Evolutionary conservation across 2,797 vertebrate genomes (phyloP).

Genomic region (Poeciliopsis turneri): DNA sequence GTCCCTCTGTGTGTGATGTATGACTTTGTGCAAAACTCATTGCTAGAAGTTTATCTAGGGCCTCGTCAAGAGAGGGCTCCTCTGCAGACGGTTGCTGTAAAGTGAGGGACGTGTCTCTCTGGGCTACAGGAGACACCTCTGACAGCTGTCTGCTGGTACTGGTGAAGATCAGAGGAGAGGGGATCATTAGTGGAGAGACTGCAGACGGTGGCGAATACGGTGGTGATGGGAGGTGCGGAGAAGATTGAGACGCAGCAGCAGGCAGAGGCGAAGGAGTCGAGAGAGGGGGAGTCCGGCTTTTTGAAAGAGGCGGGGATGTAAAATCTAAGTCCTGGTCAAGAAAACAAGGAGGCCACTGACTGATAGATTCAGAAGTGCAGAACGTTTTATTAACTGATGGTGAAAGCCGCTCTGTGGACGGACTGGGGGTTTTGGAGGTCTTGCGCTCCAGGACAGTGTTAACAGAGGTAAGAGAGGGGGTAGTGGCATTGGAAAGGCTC

Average conservation of each 20-base stretch:
- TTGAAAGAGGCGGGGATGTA: conserved; percentile 34
- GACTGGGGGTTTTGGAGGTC: conserved; percentile 65
- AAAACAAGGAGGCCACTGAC: conserved; percentile 35
- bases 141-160: conserved; percentile 39
- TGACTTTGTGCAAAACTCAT: conserved; percentile 72
- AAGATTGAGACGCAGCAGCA: conserved; percentile 20
- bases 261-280: conserved; percentile 54
- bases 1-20: neutral
- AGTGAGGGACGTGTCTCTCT: conserved; percentile 28
- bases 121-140: conserved; percentile 17
- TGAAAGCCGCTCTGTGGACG: conserved; percentile 51
- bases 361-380: conserved; percentile 38
- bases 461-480: conserved; percentile 69
- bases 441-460: conserved; percentile 72
- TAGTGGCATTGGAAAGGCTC: conserved; percentile 60
- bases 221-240: conserved; percentile 34
- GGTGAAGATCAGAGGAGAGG: conserved; percentile 28
- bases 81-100: conserved; percentile 28
- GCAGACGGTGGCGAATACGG: conserved; percentile 49
- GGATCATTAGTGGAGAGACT: conserved; percentile 17
- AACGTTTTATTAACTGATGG: conserved; percentile 49
- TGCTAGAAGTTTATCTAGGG: conserved; percentile 78
- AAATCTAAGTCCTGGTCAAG: conserved; percentile 47
- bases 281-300: conserved; percentile 55
- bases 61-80: conserved; percentile 73